Percentiles rank a stretch among this genome's conserved stretches.
Evolutionary conservation across 2,113 vertebrate genomes (phyloP).

Genomic region (Paracyprichromis sp.): DNA sequence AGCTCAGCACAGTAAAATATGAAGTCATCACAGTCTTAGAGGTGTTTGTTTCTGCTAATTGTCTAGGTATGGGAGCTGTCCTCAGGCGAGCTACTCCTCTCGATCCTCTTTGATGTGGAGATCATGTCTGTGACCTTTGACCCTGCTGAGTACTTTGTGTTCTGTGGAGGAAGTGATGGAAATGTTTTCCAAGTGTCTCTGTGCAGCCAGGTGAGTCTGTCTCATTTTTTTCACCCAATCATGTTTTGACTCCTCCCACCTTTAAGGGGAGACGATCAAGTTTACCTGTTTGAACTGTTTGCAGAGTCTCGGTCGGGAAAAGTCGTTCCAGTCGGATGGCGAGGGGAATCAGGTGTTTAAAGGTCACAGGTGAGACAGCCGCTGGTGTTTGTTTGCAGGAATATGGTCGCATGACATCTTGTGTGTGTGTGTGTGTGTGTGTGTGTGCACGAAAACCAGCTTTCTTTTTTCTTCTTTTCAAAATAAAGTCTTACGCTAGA

Average conservation of each 20-base stretch:
- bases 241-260: background rate
- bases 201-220: slow-evolving; percentile 76
- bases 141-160: slow-evolving; percentile 87
- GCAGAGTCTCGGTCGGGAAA: slow-evolving; percentile 80
- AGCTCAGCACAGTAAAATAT: background rate
- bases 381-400: background rate
- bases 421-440: background rate
- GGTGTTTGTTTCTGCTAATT: background rate
- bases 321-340: slow-evolving; percentile 80
- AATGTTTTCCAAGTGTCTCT: slow-evolving; percentile 92
- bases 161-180: slow-evolving; percentile 88
- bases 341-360: slow-evolving; percentile 84
- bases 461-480: background rate
- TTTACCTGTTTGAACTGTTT: background rate
- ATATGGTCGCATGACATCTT: background rate
- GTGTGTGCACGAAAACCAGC: background rate
- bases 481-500: background rate
- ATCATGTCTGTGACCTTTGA: slow-evolving; percentile 91
- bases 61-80: slow-evolving; percentile 89
- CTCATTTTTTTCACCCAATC: background rate
- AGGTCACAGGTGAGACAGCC: slow-evolving; percentile 82
- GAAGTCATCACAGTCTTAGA: background rate
- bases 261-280: background rate
- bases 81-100: slow-evolving; percentile 88
- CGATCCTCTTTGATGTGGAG: slow-evolving; percentile 85